Evolutionary conservation across 1,140 invertebrate species (phyloP).

Genomic region (Drosophila triauraria): DNA sequence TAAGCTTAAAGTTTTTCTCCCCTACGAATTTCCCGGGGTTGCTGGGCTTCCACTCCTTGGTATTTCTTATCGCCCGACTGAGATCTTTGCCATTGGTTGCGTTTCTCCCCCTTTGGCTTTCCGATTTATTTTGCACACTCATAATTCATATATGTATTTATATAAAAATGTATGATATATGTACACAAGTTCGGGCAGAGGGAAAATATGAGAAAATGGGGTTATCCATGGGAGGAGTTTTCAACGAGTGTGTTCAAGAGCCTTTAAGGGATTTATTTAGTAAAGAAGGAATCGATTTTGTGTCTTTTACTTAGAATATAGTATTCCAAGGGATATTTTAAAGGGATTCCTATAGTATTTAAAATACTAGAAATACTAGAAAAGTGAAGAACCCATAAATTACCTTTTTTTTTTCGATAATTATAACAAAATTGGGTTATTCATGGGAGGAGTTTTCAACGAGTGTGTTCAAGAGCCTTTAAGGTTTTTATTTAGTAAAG

Average conservation of each 20-base stretch:
- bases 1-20: slow-evolving; percentile 32
- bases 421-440: neutral
- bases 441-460: neutral
- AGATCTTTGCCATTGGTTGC: slow-evolving; percentile 59
- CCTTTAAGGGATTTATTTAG: neutral
- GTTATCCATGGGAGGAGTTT: neutral
- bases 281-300: neutral
- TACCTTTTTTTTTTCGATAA: neutral
- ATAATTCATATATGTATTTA: slow-evolving; percentile 49
- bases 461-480: neutral
- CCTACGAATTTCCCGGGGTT: slow-evolving; percentile 6
- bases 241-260: neutral
- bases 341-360: no score
- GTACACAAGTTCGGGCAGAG: slow-evolving; percentile 15
- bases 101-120: slow-evolving; percentile 27
- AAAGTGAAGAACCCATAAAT: no score
- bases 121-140: slow-evolving; percentile 22
- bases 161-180: slow-evolving; percentile 33
- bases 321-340: no score
- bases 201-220: neutral
- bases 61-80: slow-evolving; percentile 36
- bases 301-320: neutral
- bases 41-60: slow-evolving; percentile 1
- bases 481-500: no score
- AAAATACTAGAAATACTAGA: no score